Evolutionary conservation across 2,797 vertebrate genomes (phyloP), one percentile per base, ranked within the genome.

Genomic region (Hypotaenidia okinawae): DNA sequence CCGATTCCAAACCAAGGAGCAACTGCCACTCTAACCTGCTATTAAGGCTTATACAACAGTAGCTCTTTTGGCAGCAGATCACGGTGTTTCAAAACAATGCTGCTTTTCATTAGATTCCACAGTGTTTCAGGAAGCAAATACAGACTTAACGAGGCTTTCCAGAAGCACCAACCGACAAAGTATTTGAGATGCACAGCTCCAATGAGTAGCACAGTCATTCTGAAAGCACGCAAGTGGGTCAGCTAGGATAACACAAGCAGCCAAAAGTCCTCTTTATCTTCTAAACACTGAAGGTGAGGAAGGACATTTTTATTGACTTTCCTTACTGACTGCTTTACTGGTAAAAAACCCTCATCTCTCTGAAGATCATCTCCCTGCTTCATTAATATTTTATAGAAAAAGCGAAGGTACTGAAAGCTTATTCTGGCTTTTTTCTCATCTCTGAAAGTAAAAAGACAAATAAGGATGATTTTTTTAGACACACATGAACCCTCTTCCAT

Each of bases 1-100:
- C 51, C 19, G 1, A 58, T 18, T 87, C 55, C 84, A 68, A 91
- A 83, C 47, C 69, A 66, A 86, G 79, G 57, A 85, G 72, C 52
- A 89, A 90, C 73, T 75, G 91, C 79, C 87, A 88, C 82, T 85
- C 87, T 33, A 93, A 92, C 58, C 84, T 91, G 69, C 87, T 94
- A 90, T 93, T 92, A 95, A 79, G 54, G 81, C 87, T 97, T 95
- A 88, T 39, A 88, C 84, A 96, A 86, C 66, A 92, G 89, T 15
- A 93, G 82, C 66, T 91, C 79, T 85, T 94, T 66, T 94, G 94
- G 92, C 92, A 87, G 89, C 76, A 63, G 66, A 93, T 73, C 69
- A 59, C 0, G 6, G 66, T 69, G 39, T 81, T 95, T 80, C 82
- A 75, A 83, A 96, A 96, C 94, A 96, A 93, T 49, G 66, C 45